Base-by-base conservation (phyloP, 2,113 vertebrate species). In the Morone saxatilis region DNA sequence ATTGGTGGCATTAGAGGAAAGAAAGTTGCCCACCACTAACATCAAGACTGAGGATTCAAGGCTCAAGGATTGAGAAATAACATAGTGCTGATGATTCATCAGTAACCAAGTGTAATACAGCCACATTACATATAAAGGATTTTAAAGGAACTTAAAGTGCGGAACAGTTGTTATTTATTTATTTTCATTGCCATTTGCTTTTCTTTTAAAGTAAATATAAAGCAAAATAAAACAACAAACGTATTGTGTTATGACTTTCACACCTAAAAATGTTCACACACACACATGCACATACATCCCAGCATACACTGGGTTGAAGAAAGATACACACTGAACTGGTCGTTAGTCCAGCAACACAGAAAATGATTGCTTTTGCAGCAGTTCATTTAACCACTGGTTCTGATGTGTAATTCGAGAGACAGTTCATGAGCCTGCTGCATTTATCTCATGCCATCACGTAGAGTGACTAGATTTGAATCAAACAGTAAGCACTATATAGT, bases 371-470 rank as follows among this genome's bases (percentile, higher is more conserved):
- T 62, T 69, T 45, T 20, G 7, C 22, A 31, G 31, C 25, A 6
- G n/a, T 63, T 68, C 25, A 63, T 57, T 66, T 40, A 12, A 51
- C 41, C 41, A 1, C 31, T 16, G 47, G 36, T 41, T 51, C 54
- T 25, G 65, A 75, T 43, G 45, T 41, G 14, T 45, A 31, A 63
- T 25, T 53, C 12, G 4, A 31, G 1, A 45, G 36, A 60, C 31
- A 61, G 69, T 45, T 68, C 45, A 47, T 22, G 17, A 73, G 78
- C 70, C 22, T 16, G 41, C 71, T 69, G 50, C 65, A 76, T 66
- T 54, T 53, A 75, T 66, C 25, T 61, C 36, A 7, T 11, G 4
- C 19, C 38, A n/a, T 53, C 25, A 19, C n/a, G 25, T 41, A 51
- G 17, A 19, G 20, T 41, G 36, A 57, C 0, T 25, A 53, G 45